Conservation (phyloP, 1,140 invertebrate genomes). For the Leptinotarsa lineolata region DNA sequence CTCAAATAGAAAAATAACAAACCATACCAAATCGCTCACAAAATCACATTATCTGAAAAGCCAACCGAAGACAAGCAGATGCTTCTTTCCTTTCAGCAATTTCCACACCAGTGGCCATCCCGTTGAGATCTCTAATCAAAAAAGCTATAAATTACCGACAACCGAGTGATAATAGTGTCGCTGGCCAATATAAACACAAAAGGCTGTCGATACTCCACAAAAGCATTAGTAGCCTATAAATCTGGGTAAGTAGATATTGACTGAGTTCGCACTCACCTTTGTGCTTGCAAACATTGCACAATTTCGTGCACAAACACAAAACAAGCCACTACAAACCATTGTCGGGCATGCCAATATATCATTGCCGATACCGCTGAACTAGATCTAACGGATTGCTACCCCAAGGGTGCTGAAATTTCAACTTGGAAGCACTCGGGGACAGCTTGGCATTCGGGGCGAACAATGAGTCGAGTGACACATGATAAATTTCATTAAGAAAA, state of each 20-base stretch:
- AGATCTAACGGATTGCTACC: conserved; percentile 35
- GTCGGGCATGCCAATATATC: conserved; percentile 39
- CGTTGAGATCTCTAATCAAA: conserved; percentile 48
- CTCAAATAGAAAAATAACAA: conserved; percentile 33
- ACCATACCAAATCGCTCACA: conserved; percentile 31
- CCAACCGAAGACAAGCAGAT: conserved; percentile 41
- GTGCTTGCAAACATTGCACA: conserved; percentile 36
- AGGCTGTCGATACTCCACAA: conserved; percentile 46
- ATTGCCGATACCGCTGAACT: conserved; percentile 43
- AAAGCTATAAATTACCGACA: conserved; percentile 42
- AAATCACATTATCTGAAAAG: conserved; percentile 7
- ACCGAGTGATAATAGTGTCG: conserved; percentile 48
- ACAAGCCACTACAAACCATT: conserved; percentile 36
- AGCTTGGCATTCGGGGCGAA: conserved; percentile 33
- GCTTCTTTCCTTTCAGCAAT: conserved; percentile 36
- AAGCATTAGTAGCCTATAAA: conserved; percentile 51
- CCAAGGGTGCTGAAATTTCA: conserved; percentile 34
- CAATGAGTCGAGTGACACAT: conserved; percentile 48
- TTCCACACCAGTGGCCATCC: conserved; percentile 37
- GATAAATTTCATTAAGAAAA: conserved; percentile 51
- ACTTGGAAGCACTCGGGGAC: conserved; percentile 31
- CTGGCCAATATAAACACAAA: conserved; percentile 50
- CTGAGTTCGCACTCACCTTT: conserved; percentile 44
- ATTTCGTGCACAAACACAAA: conserved; percentile 47
- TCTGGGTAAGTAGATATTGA: conserved; percentile 47